Percentiles rank a stretch among this genome's conserved stretches.
These are phyloP conservation scores for Contarinia nasturtii DNA, from an alignment of 1,140 invertebrate genomes.

Conservation along the genomic window DNA sequence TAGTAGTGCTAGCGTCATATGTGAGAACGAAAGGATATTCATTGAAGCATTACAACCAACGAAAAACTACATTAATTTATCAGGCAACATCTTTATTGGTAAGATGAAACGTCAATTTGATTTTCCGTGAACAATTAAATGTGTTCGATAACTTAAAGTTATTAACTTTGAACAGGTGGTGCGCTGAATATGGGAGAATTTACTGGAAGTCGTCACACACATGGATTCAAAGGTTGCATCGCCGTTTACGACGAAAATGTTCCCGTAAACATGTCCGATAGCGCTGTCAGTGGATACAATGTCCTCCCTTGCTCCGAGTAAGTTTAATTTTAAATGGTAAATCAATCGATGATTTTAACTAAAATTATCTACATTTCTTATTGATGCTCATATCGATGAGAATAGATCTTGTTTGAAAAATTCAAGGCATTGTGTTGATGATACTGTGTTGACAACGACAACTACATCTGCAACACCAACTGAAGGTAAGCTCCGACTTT, in stretches of 20 bases:
- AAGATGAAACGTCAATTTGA: constrained; percentile 15
- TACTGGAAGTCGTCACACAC: constrained; percentile 45
- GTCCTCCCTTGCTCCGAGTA: constrained; percentile 56
- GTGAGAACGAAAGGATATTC: constrained; percentile 41
- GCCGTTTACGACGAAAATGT: too few relatives aligned
- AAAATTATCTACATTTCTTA: background rate
- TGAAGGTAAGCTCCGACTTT: too few relatives aligned
- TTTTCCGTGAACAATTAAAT: too few relatives aligned
- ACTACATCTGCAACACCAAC: too few relatives aligned
- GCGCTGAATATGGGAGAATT: constrained; percentile 52
- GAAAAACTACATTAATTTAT: constrained; percentile 57
- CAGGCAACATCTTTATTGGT: constrained; percentile 69
- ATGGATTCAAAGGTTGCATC: constrained; percentile 74
- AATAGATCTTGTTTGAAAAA: too few relatives aligned
- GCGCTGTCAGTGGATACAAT: constrained; percentile 49
- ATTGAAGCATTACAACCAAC: constrained; percentile 39
- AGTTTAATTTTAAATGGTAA: constrained; percentile 16
- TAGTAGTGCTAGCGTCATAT: constrained; percentile 43
- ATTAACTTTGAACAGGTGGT: constrained; percentile 39
- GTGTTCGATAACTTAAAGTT: background rate
- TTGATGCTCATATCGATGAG: background rate
- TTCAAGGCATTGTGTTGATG: too few relatives aligned
- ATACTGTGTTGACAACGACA: too few relatives aligned
- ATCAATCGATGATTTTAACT: background rate
- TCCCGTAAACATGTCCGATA: constrained; percentile 44